Percentiles rank a stretch among this genome's conserved stretches.
Evolutionary conservation across 2,113 vertebrate species (phyloP).

Genomic region (Pygoscelis antarcticus): DNA sequence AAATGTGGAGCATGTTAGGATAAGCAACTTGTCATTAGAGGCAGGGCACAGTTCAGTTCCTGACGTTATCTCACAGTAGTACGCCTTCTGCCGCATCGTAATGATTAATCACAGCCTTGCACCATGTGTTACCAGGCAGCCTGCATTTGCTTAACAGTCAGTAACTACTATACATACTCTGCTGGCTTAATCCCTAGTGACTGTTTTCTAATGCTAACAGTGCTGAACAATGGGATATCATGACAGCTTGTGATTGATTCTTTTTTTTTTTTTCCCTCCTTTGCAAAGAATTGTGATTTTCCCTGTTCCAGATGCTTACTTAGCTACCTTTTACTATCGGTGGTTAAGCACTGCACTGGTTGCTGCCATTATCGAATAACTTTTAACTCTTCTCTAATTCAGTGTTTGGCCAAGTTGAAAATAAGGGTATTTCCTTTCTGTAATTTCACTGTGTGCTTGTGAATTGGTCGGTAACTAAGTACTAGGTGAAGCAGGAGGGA

Average conservation of each 20-base stretch:
- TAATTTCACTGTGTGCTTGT: not conserved
- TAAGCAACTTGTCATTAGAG: constrained; percentile 18
- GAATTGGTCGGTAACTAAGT: not conserved
- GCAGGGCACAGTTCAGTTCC: constrained; percentile 35
- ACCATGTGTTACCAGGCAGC: constrained; percentile 60
- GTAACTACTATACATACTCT: not conserved
- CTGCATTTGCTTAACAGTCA: constrained; percentile 36
- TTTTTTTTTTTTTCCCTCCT: not conserved
- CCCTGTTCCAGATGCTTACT: not conserved
- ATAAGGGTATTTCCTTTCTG: not conserved
- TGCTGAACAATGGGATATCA: constrained; percentile 41
- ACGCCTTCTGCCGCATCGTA: constrained; percentile 31
- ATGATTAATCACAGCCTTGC: constrained; percentile 55
- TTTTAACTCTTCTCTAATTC: not conserved
- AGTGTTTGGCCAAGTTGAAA: not conserved
- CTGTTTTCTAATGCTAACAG: constrained; percentile 44
- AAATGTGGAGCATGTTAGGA: not conserved
- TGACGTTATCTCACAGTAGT: not conserved
- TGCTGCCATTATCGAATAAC: not conserved
- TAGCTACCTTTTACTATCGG: not conserved
- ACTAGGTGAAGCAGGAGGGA: not conserved
- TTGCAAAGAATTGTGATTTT: not conserved
- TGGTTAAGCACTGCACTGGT: not conserved
- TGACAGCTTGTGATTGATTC: constrained; percentile 20
- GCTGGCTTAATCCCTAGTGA: constrained; percentile 30